Base-by-base conservation (phyloP, 2,888 invertebrate genomes). In the Subacronicta megacephala region DNA sequence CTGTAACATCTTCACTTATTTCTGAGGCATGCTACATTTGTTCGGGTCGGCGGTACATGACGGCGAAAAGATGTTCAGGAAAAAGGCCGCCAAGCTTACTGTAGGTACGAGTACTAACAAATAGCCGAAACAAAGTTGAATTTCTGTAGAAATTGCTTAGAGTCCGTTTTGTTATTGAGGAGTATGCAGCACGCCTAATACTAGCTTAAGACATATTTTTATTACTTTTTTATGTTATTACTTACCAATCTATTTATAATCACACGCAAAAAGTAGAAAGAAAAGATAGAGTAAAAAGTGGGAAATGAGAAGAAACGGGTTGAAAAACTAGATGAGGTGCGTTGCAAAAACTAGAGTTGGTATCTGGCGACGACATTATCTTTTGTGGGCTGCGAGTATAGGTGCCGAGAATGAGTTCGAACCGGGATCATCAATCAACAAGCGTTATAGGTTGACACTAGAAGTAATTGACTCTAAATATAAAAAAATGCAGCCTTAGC, bases 391-490 rank as follows among this genome's bases (percentile, higher is more conserved):
- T 15, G 18, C 7, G 15, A 9, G 40, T 38, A 41, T 47, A 26
- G n/a, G n/a, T n/a, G n/a, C n/a, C n/a, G n/a, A n/a, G n/a, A n/a
- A 16, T 43, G 2, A 13, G 23, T 44, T 20, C 17, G 15, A 54
- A 52, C 41, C 20, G 42, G 23, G 49, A 49, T 53, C 73, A 70
- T 56, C 52, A 72, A 70, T 72, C 69, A 68, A 44, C 55, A 56
- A 33, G 35, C 49, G 26, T 57, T 54, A 42, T 33, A 20, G 46
- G 37, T 40, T 45, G 54, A 54, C 41, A 49, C 31, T 31, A 17
- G 29, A 41, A 47, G 59, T 47, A 49, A 59, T 55, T 40, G 29
- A 50, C 18, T 26, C 26, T 20, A 10, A 36, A 41, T 33, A 36
- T 23, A 20, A 43, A 29, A 49, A 20, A 37, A 31, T 26, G n/a